phyloP scores from a whole-genome alignment of 2,113 vertebrate species.

The Charadrius vociferus region DNA sequence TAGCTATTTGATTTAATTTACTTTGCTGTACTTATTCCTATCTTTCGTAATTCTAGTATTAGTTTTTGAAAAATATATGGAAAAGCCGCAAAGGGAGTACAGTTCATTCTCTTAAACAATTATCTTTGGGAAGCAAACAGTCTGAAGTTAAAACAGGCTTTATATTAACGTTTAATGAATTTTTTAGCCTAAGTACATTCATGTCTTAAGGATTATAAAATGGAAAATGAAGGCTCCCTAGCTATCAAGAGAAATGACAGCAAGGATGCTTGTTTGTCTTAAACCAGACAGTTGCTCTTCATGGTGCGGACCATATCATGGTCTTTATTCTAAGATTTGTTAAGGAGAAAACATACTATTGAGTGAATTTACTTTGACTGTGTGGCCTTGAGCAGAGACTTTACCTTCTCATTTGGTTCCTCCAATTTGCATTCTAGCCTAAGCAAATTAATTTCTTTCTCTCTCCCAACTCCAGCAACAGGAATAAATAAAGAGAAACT shows the following conservation, averaged over 20 bases:
- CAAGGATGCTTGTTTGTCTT: background rate
- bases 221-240: background rate
- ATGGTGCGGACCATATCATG: fast-evolving
- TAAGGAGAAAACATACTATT: background rate
- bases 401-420: background rate
- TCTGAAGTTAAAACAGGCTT: background rate
- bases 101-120: slow-evolving; percentile 33
- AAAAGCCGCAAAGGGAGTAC: background rate
- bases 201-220: background rate
- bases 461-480: background rate
- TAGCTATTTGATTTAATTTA: slow-evolving; percentile 47
- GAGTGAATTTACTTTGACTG: background rate
- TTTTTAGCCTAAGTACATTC: background rate
- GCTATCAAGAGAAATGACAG: background rate
- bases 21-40: background rate
- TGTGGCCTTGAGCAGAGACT: background rate
- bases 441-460: background rate
- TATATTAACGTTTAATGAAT: slow-evolving; percentile 26
- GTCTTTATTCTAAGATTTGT: background rate
- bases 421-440: background rate
- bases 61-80: background rate
- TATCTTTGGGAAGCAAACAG: background rate
- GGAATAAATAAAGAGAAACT: background rate
- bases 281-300: background rate
- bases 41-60: background rate